Percentiles rank a stretch among this genome's conserved stretches.
These are phyloP conservation scores for Wiebesia pumilae DNA, from an alignment of 1,140 invertebrate genomes.

Conservation along the genomic window DNA sequence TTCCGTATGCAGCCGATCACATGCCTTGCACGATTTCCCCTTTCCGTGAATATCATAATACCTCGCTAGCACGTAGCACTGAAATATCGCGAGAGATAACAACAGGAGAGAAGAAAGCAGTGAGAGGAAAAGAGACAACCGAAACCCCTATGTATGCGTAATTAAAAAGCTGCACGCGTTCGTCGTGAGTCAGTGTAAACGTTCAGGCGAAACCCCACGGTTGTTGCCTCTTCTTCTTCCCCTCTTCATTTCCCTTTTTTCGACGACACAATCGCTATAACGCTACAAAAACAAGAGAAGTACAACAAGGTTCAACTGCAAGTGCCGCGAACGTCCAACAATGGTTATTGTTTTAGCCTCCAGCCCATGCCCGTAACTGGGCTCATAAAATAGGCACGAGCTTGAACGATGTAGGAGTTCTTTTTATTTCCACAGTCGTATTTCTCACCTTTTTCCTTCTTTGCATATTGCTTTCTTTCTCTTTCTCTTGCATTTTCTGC, in stretches of 20 bases:
- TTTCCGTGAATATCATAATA: too few species aligned
- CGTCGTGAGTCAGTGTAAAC: conserved; percentile 54
- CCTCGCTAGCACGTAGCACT: too few species aligned
- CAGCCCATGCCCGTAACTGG: conserved; percentile 54
- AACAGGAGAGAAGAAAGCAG: background rate
- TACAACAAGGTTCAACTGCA: conserved; percentile 43
- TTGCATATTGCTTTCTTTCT: background rate
- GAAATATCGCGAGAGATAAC: too few species aligned
- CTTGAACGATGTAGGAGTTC: background rate
- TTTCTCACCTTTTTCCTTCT: background rate
- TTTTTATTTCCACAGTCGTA: background rate
- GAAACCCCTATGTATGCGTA: conserved; percentile 48
- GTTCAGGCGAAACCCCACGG: conserved; percentile 45
- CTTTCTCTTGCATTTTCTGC: background rate
- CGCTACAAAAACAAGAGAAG: conserved; percentile 46
- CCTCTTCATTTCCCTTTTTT: background rate
- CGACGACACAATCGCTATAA: background rate
- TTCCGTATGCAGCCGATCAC: too few species aligned
- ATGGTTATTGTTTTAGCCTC: conserved; percentile 66
- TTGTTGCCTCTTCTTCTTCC: too few species aligned
- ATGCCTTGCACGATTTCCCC: too few species aligned
- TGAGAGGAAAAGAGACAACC: background rate
- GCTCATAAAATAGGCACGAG: conserved; percentile 61
- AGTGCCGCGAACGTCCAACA: conserved; percentile 61
- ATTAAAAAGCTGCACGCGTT: conserved; percentile 66